Evolutionary conservation across 2,888 invertebrate genomes (phyloP), one percentile per base, ranked within the genome.

Genomic region (Coelinius sp.): DNA sequence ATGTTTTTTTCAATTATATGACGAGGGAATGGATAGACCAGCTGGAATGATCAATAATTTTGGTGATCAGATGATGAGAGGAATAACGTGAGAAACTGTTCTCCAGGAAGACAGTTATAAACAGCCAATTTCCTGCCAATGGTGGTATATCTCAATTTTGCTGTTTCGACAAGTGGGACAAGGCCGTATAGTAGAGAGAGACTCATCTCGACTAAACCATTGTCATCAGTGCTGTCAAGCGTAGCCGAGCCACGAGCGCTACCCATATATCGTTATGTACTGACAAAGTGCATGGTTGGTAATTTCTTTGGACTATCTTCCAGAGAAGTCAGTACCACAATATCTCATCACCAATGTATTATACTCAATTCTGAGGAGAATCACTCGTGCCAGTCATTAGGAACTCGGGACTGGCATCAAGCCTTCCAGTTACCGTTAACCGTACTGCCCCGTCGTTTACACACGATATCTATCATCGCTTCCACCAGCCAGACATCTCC

Each of bases 161-260:
- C 27, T 68, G 20, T 59, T 59, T 70, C 68, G 66, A 68, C 63
- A 75, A 75, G 77, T 77, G 68, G 77, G 77, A 77, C 77, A 77
- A 77, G 77, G 77, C 73, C 74, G 68, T 41, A 52, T 12, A 52
- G 46, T n/a, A n/a, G n/a, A n/a, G 41, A 35, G 63, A 73, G 52
- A 68, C 27, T 59, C 41, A 38, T 68, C 52, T 66, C 22, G 49
- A 25, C 69, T 71, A 66, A 72, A 77, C 71, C 68, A 77, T 76
- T 77, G 77, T 77, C 74, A 77, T 77, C 76, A 77, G 71, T 73
- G 66, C 71, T 74, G 67, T 68, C 68, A 76, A 74, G 74, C 77
- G 73, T 77, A 71, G 41, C 59, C 31, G 17, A 41, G 52, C 52
- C 65, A 65, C 69, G 44, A 68, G 56, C 56, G n/a, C 41, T 49